A percentile compares a stretch with the other conserved stretches of the same genome.
These are phyloP conservation scores for Macrocentrus cingulum DNA, from an alignment of 1,140 invertebrate genomes.

Conservation along the genomic window DNA sequence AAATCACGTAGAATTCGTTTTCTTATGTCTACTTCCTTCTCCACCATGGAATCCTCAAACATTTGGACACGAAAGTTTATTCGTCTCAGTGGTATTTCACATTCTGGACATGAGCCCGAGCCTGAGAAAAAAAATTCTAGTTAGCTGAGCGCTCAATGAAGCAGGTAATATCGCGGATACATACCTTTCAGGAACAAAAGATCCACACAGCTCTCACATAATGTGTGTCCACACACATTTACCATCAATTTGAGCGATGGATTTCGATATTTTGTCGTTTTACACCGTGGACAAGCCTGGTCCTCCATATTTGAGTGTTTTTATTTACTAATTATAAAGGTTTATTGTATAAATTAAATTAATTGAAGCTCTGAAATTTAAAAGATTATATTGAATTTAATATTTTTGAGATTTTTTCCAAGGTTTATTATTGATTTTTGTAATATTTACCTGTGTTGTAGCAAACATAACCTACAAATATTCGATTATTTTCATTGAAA, in stretches of 20 bases:
- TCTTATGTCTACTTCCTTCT: conserved; percentile 97
- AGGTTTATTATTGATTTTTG: not conserved
- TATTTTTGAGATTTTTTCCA: not conserved
- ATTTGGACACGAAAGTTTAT: conserved; percentile 92
- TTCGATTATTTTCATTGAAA: not conserved
- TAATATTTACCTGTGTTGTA: not conserved
- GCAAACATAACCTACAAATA: not conserved
- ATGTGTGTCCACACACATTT: conserved; percentile 95
- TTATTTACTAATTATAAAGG: not conserved
- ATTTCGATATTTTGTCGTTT: conserved; percentile 98
- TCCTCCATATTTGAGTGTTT: conserved; percentile 71
- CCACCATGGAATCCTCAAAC: conserved; percentile 94
- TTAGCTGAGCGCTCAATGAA: not conserved
- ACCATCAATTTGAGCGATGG: conserved; percentile 96
- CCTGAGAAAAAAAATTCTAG: conserved; percentile 63
- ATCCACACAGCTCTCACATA: conserved; percentile 97
- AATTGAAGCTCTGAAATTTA: not conserved
- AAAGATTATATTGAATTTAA: not conserved
- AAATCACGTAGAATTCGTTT: conserved; percentile 86
- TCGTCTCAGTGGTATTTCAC: conserved; percentile 80
- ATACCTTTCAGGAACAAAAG: conserved; percentile 90
- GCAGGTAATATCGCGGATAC: not conserved
- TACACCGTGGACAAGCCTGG: conserved; percentile 93
- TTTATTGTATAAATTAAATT: not conserved
- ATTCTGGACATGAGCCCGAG: conserved; percentile 90